These are phyloP conservation scores for Drosophila neotestacea DNA, from an alignment of 2,888 invertebrate species.

Conservation along the genomic window DNA sequence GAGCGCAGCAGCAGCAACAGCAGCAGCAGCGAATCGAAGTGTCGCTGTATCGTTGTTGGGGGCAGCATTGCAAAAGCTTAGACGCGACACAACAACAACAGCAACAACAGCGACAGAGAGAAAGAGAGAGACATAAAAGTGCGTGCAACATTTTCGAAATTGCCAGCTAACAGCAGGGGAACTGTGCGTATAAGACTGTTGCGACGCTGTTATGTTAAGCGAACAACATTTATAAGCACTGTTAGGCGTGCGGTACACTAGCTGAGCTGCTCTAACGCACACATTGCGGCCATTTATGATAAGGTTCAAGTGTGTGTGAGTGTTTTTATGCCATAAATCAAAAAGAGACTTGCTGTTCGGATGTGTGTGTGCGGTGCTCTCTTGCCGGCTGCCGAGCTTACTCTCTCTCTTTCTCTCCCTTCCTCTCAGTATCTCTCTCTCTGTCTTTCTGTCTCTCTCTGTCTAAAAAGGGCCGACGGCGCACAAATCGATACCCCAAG, in stretches of 20 bases:
- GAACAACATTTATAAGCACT: constrained; percentile 35
- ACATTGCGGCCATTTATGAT: constrained; percentile 41
- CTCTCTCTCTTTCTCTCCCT: not conserved
- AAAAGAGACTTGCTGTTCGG: constrained; percentile 41
- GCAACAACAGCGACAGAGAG: constrained; percentile 19
- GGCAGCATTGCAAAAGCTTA: constrained; percentile 63
- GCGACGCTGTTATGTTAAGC: constrained; percentile 35
- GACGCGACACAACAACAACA: constrained; percentile 17
- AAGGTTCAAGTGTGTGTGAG: constrained; percentile 19
- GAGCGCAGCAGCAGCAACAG: constrained; percentile 32
- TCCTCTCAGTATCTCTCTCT: too few species aligned
- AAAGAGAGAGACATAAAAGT: constrained; percentile 28
- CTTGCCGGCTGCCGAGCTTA: constrained; percentile 20
- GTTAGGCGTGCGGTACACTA: constrained; percentile 40
- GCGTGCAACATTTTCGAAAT: constrained; percentile 63
- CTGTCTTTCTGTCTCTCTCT: not conserved
- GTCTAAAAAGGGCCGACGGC: constrained; percentile 45
- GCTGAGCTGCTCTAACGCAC: constrained; percentile 64
- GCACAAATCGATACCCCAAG: constrained; percentile 53
- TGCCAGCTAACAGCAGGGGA: constrained; percentile 49
- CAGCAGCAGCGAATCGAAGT: constrained; percentile 68
- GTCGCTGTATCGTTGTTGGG: constrained; percentile 55
- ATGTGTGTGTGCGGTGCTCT: constrained; percentile 21
- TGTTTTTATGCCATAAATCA: constrained; percentile 53
- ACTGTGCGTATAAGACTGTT: constrained; percentile 68